phyloP scores from a whole-genome alignment of 2,113 vertebrate genomes.

The Apodemus sylvaticus region DNA sequence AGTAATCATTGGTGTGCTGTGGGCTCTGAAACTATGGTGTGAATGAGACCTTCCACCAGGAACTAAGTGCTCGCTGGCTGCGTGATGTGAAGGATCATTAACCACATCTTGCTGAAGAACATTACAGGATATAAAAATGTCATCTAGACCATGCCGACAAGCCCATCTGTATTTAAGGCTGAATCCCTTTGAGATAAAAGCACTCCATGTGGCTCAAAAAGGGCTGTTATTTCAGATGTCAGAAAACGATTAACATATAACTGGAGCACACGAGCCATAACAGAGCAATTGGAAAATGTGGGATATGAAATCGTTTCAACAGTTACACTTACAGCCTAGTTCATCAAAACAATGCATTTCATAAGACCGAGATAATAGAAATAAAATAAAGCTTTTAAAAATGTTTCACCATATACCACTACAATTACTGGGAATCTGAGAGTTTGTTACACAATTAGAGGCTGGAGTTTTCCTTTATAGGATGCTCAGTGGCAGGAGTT shows the following conservation, averaged over 20 bases:
- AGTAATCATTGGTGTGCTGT: slow-evolving; percentile 21
- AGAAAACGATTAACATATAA: slow-evolving; percentile 72
- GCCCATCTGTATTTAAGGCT: slow-evolving; percentile 79
- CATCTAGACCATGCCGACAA: slow-evolving; percentile 76
- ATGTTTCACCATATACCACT: background rate
- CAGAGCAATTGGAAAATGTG: slow-evolving; percentile 35
- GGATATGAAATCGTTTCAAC: slow-evolving; percentile 35
- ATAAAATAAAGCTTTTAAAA: background rate
- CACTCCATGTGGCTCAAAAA: slow-evolving; percentile 67
- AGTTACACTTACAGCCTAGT: background rate
- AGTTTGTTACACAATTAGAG: background rate
- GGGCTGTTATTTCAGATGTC: slow-evolving; percentile 75
- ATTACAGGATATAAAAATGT: slow-evolving; percentile 82
- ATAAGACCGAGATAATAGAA: background rate
- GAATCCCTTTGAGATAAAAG: slow-evolving; percentile 77
- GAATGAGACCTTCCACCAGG: slow-evolving; percentile 51
- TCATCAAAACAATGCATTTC: slow-evolving; percentile 33
- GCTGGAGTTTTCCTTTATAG: background rate
- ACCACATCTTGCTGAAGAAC: slow-evolving; percentile 78
- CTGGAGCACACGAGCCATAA: slow-evolving; percentile 21
- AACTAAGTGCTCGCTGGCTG: slow-evolving; percentile 41
- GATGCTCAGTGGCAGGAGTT: background rate
- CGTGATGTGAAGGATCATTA: slow-evolving; percentile 78
- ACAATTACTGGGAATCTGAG: background rate
- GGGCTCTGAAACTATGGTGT: slow-evolving; percentile 34